phyloP scores from a whole-genome alignment of 2,888 invertebrate species.

The Agrochola macilenta region DNA sequence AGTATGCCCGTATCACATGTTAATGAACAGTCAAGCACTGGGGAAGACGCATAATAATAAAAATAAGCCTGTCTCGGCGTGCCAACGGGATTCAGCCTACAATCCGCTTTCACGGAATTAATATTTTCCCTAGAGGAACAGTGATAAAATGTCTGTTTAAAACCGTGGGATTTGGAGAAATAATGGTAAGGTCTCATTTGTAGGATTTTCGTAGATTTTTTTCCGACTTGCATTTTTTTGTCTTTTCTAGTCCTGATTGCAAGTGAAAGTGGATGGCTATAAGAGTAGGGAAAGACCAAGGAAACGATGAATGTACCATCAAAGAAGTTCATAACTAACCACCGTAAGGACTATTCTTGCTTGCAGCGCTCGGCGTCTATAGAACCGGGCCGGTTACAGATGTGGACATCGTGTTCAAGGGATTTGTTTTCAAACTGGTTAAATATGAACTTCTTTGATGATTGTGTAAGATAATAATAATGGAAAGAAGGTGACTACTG shows the following conservation, averaged over 20 bases:
- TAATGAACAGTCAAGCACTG: slow-evolving; percentile 50
- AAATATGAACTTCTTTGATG: no score
- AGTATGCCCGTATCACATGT: slow-evolving; percentile 53
- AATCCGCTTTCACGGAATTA: slow-evolving; percentile 64
- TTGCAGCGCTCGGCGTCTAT: no score
- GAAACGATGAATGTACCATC: background rate
- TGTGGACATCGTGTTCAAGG: no score
- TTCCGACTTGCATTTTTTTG: background rate
- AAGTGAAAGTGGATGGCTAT: background rate
- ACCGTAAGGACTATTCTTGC: no score
- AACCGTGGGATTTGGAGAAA: slow-evolving; percentile 22
- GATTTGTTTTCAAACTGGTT: no score
- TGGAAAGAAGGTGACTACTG: background rate
- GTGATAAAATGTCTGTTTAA: slow-evolving; percentile 46
- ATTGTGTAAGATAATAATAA: no score
- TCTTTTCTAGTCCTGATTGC: background rate
- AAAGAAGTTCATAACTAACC: no score
- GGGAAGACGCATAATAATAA: slow-evolving; percentile 45
- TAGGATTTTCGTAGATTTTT: background rate
- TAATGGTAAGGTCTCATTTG: slow-evolving; percentile 2
- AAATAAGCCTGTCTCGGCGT: slow-evolving; percentile 49
- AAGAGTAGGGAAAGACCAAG: background rate
- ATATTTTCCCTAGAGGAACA: slow-evolving; percentile 56
- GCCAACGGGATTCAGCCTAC: slow-evolving; percentile 45
- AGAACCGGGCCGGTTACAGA: no score